Base-by-base conservation (phyloP, 2,797 vertebrate species). In the Hipposideros larvatus region DNA sequence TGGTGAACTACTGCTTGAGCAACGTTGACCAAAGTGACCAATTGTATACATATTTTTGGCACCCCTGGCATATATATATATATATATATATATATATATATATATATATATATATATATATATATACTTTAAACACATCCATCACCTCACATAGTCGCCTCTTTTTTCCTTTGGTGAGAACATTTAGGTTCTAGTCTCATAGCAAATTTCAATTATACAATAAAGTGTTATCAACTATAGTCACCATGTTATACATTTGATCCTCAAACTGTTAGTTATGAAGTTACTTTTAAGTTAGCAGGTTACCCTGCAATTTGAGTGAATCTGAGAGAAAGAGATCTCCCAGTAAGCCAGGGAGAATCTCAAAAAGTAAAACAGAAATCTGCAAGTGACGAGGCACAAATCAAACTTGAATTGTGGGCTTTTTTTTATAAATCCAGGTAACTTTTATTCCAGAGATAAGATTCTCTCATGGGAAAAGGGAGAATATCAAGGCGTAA, bases 381-480 rank as follows among this genome's bases (percentile, higher is more conserved):
- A 65, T 34, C 70, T 91, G 22, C 48, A 37, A 65, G 41, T 74
- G 24, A 87, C 28, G 7, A 11, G 18, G 68, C 18, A 31, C 48
- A 84, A 75, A 73, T 86, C 63, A 48, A 19, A 66, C 37, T 66
- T 13, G 53, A 92, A 94, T 48, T n/a, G 19, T 5, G 11, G 31
- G 46, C 41, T 61, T 87, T 87, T 51, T 68, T 79, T 34, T 4
- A 65, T 94, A 75, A 91, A 78, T 65, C 24, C 71, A 65, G 41
- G 74, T 57, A 75, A 83, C 9, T 80, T 91, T 75, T 24, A 70
- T 80, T n/a, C 73, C 59, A 90, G 46, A 87, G 91, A 85, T 82
- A 43, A 73, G 85, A 86, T 10, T 43, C 19, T 46, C 11, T 87
- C 24, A 16, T 21, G 18, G 18, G 48, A 28, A 87, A 92, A 48